A percentile compares a stretch with the other conserved stretches of the same genome.
phyloP scores from a whole-genome alignment of 2,113 vertebrate species.

The Pseudolaguvia tuberculata region DNA sequence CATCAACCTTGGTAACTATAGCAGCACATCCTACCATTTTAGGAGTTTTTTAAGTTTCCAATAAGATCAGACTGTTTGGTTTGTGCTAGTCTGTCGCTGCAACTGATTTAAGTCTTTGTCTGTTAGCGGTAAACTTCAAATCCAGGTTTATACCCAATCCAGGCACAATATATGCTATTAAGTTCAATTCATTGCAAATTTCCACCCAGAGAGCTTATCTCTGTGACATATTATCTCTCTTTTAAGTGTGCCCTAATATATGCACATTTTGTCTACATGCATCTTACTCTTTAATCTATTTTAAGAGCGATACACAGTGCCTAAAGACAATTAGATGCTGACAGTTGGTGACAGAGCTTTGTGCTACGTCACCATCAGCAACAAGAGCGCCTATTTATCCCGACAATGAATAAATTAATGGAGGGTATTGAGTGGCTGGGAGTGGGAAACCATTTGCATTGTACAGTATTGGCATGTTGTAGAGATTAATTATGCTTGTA shows the following conservation, averaged over 20 bases:
- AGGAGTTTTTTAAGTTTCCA: conserved; percentile 52
- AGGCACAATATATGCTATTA: conserved; percentile 10
- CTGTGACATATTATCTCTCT: conserved; percentile 25
- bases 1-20: neutral
- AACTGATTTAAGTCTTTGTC: conserved; percentile 67
- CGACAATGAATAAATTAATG: conserved; percentile 64
- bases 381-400: conserved; percentile 60
- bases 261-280: conserved; percentile 23
- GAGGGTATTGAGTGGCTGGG: conserved; percentile 60
- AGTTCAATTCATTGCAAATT: conserved; percentile 31
- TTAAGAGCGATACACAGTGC: conserved; percentile 2
- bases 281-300: conserved; percentile 35
- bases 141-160: conserved; percentile 3
- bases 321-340: conserved; percentile 38
- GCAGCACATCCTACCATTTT: conserved; percentile 37
- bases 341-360: conserved; percentile 17
- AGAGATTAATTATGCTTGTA: conserved; percentile 66
- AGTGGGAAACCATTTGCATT: conserved; percentile 57
- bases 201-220: conserved; percentile 29
- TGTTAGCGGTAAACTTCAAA: conserved; percentile 52
- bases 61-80: neutral
- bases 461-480: conserved; percentile 65
- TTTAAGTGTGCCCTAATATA: conserved; percentile 35
- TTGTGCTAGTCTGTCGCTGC: conserved; percentile 58
- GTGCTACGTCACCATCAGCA: conserved; percentile 59